A percentile compares a stretch with the other conserved stretches of the same genome.
Conservation (phyloP, 2,888 invertebrate species). For the Himalopsyche anomala region DNA sequence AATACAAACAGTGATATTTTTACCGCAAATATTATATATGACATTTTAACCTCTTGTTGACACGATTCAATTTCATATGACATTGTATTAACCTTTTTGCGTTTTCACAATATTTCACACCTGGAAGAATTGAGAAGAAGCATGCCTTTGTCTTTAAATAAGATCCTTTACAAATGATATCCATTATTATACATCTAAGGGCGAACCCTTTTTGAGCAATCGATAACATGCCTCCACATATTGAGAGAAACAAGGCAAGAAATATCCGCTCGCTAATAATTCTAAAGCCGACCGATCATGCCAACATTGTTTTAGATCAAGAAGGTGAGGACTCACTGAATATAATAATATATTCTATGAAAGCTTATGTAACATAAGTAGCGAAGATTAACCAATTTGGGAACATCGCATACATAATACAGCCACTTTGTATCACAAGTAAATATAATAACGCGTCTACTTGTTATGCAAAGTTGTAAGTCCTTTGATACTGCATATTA, state of each 20-base stretch:
- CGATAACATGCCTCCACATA: constrained; percentile 26
- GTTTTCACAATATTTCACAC: not conserved
- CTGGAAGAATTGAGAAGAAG: not conserved
- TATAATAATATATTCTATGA: constrained; percentile 12
- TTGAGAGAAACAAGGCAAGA: not conserved
- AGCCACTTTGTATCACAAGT: constrained; percentile 1
- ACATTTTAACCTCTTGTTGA: no score
- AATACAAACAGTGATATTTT: no score
- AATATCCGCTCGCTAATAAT: constrained; percentile 37
- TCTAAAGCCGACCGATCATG: constrained; percentile 35
- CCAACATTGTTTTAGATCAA: constrained; percentile 44
- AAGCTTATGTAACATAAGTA: constrained; percentile 19
- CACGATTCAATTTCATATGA: no score
- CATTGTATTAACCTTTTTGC: no score
- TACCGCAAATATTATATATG: no score
- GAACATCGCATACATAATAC: not conserved
- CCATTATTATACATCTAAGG: constrained; percentile 20
- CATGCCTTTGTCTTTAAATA: not conserved
- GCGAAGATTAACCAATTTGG: constrained; percentile 33
- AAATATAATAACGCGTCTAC: no score
- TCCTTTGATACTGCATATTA: no score
- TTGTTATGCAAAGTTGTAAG: no score
- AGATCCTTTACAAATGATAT: constrained; percentile 16
- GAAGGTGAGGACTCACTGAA: not conserved
- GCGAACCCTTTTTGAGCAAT: constrained; percentile 35